These are phyloP conservation scores for Zoanthus sociatus DNA, from an alignment of 92 coral and sea anemone species.

Conservation along the genomic window DNA sequence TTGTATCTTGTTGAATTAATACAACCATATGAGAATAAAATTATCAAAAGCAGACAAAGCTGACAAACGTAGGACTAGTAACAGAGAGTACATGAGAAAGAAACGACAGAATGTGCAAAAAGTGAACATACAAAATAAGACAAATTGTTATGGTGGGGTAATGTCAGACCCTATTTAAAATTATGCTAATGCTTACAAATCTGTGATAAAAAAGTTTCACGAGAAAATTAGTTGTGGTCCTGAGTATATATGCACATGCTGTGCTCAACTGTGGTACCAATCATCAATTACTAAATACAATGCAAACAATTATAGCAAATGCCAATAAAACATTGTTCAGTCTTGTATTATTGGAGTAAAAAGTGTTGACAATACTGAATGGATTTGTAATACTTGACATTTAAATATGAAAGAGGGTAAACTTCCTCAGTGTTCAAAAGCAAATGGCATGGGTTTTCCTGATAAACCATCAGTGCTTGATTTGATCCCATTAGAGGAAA, in stretches of 20 bases:
- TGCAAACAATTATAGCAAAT: slow-evolving; percentile 37
- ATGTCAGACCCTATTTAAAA: background rate
- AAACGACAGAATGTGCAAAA: slow-evolving; percentile 6
- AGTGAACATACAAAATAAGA: slow-evolving; percentile 30
- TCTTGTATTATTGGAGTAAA: slow-evolving; percentile 54
- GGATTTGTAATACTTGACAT: slow-evolving; percentile 67
- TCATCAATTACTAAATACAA: slow-evolving; percentile 64
- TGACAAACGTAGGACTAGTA: slow-evolving; percentile 8
- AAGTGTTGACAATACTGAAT: slow-evolving; percentile 66
- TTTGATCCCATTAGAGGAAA: slow-evolving; percentile 73
- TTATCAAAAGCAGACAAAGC: slow-evolving; percentile 1
- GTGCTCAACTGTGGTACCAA: slow-evolving; percentile 74
- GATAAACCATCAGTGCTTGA: slow-evolving; percentile 55
- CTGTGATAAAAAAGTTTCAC: slow-evolving; percentile 57
- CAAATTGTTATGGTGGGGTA: slow-evolving; percentile 1
- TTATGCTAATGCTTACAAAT: background rate
- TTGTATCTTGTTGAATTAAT: too few species aligned
- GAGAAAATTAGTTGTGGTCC: slow-evolving; percentile 69
- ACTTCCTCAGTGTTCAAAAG: slow-evolving; percentile 61
- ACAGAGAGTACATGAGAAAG: slow-evolving; percentile 20
- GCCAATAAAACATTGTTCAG: slow-evolving; percentile 40
- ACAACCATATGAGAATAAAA: background rate
- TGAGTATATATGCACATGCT: slow-evolving; percentile 72
- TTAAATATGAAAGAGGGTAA: slow-evolving; percentile 29
- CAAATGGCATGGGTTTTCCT: slow-evolving; percentile 62